Evolutionary conservation across 2,797 vertebrate species (phyloP), one percentile per base, ranked within the genome.

Genomic region (Cyclopterus lumpus): DNA sequence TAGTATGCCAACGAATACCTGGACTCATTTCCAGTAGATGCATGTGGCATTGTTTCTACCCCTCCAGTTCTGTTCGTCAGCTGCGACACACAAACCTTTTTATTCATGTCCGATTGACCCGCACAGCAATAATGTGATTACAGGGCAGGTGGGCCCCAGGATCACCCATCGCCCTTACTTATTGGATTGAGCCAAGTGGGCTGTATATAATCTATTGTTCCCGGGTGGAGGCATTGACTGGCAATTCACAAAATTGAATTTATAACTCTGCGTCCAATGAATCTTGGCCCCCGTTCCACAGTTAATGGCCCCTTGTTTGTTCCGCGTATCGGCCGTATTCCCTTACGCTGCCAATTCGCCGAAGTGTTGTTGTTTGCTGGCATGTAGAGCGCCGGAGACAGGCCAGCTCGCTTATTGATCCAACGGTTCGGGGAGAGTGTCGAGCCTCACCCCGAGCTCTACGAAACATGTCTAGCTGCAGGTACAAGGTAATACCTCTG

Each of bases 181-280:
- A 95, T 95, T 94, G 92, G 91, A 95, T 95, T 94, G 91, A 94
- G 91, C 90, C 92, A 94, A 95, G 93, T 94, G 92, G 93, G 90
- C 81, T 91, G 93, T 96, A 95, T 92, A 94, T 95, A 94, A 95
- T 95, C 93, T 92, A 93, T 95, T 95, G 95, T 95, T 95, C 93
- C 94, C 80, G 84, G 80, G 90, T 71, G 86, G 88, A 88, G 84
- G 89, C 93, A 91, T 92, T 93, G 90, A 89, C 92, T 83, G 90
- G 92, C 94, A 94, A 95, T 94, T 94, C 89, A 70, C 90, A 85
- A 93, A 95, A 95, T 95, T 95, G 92, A 92, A 95, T 95, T 95
- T 93, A 92, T 89, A 93, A 91, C 88, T 89, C 84, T 46, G 91
- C 73, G 44, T 77, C 92, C 93, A 90, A 95, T 93, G 88, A 93